Evolutionary conservation across 2,888 invertebrate species (phyloP).

Genomic region (Megamerina dolium): DNA sequence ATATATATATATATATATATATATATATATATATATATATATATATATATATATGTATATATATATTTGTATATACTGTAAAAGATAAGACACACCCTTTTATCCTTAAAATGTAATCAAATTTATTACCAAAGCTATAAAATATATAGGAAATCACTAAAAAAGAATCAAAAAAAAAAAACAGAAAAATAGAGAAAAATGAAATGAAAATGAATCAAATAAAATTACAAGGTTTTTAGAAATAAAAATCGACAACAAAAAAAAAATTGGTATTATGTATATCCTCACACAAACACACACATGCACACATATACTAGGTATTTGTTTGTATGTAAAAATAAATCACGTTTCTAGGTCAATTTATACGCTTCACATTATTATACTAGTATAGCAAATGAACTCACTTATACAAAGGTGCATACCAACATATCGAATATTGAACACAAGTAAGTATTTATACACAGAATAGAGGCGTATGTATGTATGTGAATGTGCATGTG

Average conservation of each 20-base stretch:
- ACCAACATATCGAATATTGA: too few species aligned
- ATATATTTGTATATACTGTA: too few species aligned
- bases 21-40: too few species aligned
- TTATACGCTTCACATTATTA: constrained; percentile 30
- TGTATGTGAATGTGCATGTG: constrained; percentile 7
- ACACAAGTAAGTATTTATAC: background rate
- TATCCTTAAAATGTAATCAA: too few species aligned
- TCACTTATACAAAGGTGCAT: constrained; percentile 14
- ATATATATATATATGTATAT: too few species aligned
- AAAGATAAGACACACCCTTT: too few species aligned
- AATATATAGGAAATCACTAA: background rate
- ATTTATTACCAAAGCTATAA: constrained; percentile 9
- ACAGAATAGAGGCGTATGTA: constrained; percentile 1
- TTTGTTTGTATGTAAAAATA: constrained; percentile 27
- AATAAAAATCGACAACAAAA: too few species aligned
- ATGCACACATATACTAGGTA: too few species aligned
- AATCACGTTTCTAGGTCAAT: constrained; percentile 38
- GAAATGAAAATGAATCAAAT: constrained; percentile 1
- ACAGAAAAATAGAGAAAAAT: constrained; percentile 1
- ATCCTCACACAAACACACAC: too few species aligned
- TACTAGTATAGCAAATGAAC: background rate
- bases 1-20: too few species aligned
- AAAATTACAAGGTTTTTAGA: too few species aligned
- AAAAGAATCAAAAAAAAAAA: constrained; percentile 2
- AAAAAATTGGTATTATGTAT: too few species aligned